phyloP scores from a whole-genome alignment of 37 sponge, comb jelly and placozoan species.

The Beroe forskalii region DNA sequence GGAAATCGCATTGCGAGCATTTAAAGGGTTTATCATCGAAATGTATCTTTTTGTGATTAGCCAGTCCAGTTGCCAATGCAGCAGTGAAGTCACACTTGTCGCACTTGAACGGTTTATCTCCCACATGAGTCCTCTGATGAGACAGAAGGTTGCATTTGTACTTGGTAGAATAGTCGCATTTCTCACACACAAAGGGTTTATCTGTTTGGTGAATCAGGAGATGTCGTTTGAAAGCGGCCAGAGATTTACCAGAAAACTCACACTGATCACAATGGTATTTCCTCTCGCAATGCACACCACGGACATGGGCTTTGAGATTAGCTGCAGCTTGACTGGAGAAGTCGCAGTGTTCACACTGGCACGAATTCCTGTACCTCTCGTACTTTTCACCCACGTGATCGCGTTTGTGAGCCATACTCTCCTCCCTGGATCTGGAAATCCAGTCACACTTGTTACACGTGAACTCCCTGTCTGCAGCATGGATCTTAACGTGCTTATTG shows the following conservation, averaged over 20 bases:
- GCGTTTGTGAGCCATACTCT: no score
- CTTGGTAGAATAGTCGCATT: constrained; percentile 3
- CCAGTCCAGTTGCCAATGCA: neutral
- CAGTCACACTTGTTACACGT: no score
- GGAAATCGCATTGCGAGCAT: neutral
- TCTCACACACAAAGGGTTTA: neutral
- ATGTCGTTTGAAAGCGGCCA: neutral
- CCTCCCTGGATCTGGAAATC: no score
- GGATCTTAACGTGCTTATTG: neutral
- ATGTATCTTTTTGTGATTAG: neutral
- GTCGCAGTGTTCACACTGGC: no score
- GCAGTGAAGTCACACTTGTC: neutral
- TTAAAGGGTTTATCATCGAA: neutral
- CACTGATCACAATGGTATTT: neutral
- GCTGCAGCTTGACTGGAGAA: no score
- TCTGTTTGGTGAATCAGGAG: neutral
- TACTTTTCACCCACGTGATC: no score
- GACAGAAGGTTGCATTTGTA: neutral
- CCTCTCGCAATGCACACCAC: no score
- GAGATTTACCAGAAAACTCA: neutral
- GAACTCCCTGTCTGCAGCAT: neutral
- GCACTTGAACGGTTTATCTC: neutral
- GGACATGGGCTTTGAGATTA: no score
- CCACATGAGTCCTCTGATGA: neutral
- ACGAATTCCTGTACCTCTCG: no score